Base-by-base conservation (phyloP, 1,140 invertebrate genomes). In the Pogonus chalceus region DNA sequence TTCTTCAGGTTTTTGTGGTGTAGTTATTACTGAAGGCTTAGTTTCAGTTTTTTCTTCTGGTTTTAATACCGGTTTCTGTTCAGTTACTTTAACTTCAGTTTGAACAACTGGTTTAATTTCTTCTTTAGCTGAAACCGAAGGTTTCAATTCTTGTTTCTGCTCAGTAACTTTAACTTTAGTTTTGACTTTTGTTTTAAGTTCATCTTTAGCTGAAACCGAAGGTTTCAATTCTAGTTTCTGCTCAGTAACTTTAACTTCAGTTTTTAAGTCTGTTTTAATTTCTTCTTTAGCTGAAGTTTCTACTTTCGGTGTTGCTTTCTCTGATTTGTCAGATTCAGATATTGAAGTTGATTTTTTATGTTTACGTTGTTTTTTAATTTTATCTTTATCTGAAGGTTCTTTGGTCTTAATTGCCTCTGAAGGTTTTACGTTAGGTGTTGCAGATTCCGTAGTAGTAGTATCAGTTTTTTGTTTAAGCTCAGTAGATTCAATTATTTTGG, bases 101-200 rank as follows among this genome's bases (percentile, higher is more conserved):
- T 16, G 47, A 49, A 24, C 46, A 20, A 2, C 2, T 31, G 43
- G n/a, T 20, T 48, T 49, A 48, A 14, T 10, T 52, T 56, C 23
- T 12, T 14, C 23, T 9, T n/a, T 23, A 52, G 22, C 23, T 52
- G 26, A 49, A 35, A 2, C 16, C 16, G 9, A 2, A n/a, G 14
- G 2, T 14, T 2, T 20, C 24, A 23, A 3, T 2, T 23, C 22
- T 48, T 46, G 31, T 57, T 53, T 59, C 55, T 49, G 21, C 48
- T 21, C 2, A 20, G 16, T 35, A 54, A 49, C 21, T 51, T 51
- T 14, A 49, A 49, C 3, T 47, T 53, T 1, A 18, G 9, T 23
- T 53, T 53, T 31, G 20, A 3, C 21, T 48, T 49, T 56, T 31
- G 54, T 58, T 37, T 52, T 56, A 47, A 56, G 58, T 52, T 62